phyloP scores from a whole-genome alignment of 2,888 invertebrate genomes.

The Uloborus plumipes region DNA sequence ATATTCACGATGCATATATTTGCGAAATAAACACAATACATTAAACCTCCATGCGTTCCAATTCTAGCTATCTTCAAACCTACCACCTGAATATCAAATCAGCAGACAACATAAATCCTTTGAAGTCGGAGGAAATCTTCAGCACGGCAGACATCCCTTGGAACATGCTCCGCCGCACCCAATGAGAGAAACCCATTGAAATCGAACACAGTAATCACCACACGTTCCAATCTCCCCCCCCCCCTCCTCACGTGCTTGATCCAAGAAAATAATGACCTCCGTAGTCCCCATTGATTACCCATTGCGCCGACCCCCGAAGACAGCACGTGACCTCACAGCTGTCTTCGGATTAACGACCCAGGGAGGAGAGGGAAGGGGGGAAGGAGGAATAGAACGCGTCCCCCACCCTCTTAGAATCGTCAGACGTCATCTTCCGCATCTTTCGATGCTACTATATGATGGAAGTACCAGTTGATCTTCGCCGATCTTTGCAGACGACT shows the following conservation, averaged over 20 bases:
- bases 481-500: no score
- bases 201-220: constrained; percentile 22
- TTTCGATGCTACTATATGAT: constrained; percentile 8
- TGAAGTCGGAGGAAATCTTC: no score
- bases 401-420: not conserved
- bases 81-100: no score
- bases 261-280: constrained; percentile 36
- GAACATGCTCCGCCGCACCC: no score
- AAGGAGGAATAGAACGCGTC: not conserved
- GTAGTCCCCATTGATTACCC: constrained; percentile 32
- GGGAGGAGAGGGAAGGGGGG: not conserved
- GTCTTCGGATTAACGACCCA: constrained; percentile 45
- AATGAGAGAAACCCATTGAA: constrained; percentile 13
- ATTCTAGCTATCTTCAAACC: no score
- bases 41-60: no score
- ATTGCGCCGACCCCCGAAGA: constrained; percentile 9
- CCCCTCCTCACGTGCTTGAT: not conserved
- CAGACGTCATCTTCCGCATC: constrained; percentile 2
- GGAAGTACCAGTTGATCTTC: constrained; percentile 34
- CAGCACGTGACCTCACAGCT: constrained; percentile 41
- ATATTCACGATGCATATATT: no score
- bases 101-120: no score
- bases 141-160: no score
- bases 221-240: constrained; percentile 3
- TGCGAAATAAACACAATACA: no score